A percentile compares a stretch with the other conserved stretches of the same genome.
Conservation (phyloP, 2,113 vertebrate genomes). For the Bostrychus sinensis region DNA sequence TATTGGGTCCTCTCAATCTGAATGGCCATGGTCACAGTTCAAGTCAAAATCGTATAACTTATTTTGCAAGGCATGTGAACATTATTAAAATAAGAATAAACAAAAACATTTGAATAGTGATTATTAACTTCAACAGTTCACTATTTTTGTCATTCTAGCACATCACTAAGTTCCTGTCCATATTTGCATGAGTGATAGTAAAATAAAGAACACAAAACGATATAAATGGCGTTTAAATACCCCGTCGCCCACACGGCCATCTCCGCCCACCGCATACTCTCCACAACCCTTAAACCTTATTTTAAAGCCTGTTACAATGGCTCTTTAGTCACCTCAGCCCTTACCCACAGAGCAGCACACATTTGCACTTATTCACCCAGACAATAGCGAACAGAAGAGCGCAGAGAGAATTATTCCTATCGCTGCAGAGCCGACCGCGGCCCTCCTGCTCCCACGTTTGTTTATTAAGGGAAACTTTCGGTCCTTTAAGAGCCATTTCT, state of each 20-base stretch:
- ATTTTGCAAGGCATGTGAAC: too few species aligned
- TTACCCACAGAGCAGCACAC: slow-evolving; percentile 35
- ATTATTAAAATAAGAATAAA: too few species aligned
- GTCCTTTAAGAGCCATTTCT: slow-evolving; percentile 67
- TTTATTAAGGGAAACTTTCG: slow-evolving; percentile 56
- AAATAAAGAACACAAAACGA: slow-evolving; percentile 8
- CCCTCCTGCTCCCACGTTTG: slow-evolving; percentile 50
- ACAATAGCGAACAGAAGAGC: slow-evolving; percentile 61
- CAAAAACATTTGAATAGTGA: too few species aligned
- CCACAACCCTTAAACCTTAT: slow-evolving; percentile 51
- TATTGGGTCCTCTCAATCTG: too few species aligned
- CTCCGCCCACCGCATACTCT: slow-evolving; percentile 44
- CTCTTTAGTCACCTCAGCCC: slow-evolving; percentile 48
- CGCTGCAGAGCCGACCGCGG: slow-evolving; percentile 36
- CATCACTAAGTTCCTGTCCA: background rate
- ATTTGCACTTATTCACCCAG: slow-evolving; percentile 57
- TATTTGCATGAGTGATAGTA: background rate
- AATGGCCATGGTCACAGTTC: too few species aligned
- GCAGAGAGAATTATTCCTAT: slow-evolving; percentile 50
- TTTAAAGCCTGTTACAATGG: slow-evolving; percentile 40
- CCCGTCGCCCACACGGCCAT: slow-evolving; percentile 15
- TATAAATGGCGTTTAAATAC: slow-evolving; percentile 38
- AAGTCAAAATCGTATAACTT: too few species aligned
- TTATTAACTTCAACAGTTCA: too few species aligned
- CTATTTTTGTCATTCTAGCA: too few species aligned